Evolutionary conservation across 2,797 vertebrate species (phyloP), one percentile per base, ranked within the genome.

Genomic region (Lateolabrax maculatus): DNA sequence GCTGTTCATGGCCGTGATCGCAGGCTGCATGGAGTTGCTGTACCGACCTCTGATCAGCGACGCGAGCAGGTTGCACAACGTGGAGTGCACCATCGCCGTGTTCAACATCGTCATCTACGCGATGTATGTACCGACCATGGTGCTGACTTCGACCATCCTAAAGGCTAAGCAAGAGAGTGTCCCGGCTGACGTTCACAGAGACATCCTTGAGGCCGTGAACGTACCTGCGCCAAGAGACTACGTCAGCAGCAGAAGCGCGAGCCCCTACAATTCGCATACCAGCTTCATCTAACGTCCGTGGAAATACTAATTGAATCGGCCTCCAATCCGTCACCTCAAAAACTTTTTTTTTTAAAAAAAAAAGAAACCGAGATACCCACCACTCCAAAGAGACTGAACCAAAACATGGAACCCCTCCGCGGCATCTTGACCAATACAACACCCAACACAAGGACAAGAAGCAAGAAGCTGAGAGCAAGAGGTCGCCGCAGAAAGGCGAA

Each of bases 41-140:
- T 75, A 85, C 36, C 16, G 44, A 12, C 83, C 71, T n/a, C 11
- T 85, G 66, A 68, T 56, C 15, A 2, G 25, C 0, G 7, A 67
- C 0, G 23, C 0, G 0, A 27, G 25, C 0, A 70, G 65, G 49
- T 3, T 75, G 55, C 65, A 81, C 1, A 75, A 49, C 12, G 6
- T 75, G 9, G 79, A 75, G 48, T 78, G 70, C 0, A 27, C 65
- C 2, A 78, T 85, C 1, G 71, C 79, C 0, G 64, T 75, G 16
- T 75, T 81, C 71, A 85, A 75, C 61, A 67, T 85, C 5, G 5
- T 75, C 6, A 71, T 84, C 21, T 78, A 75, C 66, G 36, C n/a
- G 2, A 60, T 85, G 75, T 85, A 81, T 25, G 31, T 84, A 13
- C 19, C 63, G 6, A 81, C 70, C 6, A 81, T 81, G 75, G 27